These are phyloP conservation scores for Panagrolaimus sp. DNA, from an alignment of 1,140 invertebrate genomes.

Conservation along the genomic window DNA sequence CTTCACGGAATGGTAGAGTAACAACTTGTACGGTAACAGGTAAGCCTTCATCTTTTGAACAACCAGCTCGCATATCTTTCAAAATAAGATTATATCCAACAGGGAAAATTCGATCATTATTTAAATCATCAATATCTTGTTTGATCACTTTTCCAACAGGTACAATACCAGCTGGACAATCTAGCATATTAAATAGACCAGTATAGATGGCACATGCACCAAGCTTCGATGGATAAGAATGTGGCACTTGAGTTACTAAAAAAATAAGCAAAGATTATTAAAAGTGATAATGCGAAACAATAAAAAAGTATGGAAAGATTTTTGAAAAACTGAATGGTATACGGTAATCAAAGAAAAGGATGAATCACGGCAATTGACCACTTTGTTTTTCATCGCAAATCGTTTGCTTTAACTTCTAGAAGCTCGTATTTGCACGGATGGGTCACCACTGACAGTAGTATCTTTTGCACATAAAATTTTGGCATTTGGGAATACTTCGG, in stretches of 20 bases:
- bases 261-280: too few relatives aligned
- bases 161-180: conserved; percentile 41
- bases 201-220: conserved; percentile 42
- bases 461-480: too few relatives aligned
- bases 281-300: too few relatives aligned
- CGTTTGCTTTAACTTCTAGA: too few relatives aligned
- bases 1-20: conserved; percentile 48
- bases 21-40: conserved; percentile 48
- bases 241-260: conserved; percentile 41
- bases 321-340: too few relatives aligned
- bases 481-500: too few relatives aligned
- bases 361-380: too few relatives aligned
- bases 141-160: conserved; percentile 24
- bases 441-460: too few relatives aligned
- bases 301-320: too few relatives aligned
- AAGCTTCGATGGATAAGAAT: conserved; percentile 36
- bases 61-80: not conserved
- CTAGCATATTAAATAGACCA: conserved; percentile 43
- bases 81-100: not conserved
- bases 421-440: too few relatives aligned
- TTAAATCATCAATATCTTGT: conserved; percentile 31
- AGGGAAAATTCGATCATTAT: conserved; percentile 29
- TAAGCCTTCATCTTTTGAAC: not conserved
- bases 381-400: too few relatives aligned
- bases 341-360: too few relatives aligned